Base-by-base conservation (phyloP, 2,888 invertebrate genomes). In the Calameuta filiformis region DNA sequence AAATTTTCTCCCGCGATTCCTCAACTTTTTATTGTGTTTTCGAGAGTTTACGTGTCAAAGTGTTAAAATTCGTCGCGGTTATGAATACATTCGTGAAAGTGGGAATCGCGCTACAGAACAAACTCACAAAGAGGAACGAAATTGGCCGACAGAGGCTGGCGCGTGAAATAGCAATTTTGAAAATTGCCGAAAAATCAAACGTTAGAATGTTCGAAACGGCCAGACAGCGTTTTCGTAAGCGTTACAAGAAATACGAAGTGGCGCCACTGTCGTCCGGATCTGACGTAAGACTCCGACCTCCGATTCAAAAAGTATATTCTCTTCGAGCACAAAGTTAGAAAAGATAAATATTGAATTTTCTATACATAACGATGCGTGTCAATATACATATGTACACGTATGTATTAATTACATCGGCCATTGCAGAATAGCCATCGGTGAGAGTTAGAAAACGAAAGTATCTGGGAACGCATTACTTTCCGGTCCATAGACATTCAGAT, bases 181-280 rank as follows among this genome's bases (percentile, higher is more conserved):
- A 85, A 33, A 80, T 81, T 77, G 78, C 79, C 37, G 83, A 84
- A 76, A 86, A 83, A 76, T 83, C 84, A 34, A 83, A 85, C 23
- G 78, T 83, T 11, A 82, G 84, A 71, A 85, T 85, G 83, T 77
- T 87, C 37, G 84, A 88, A 31, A 82, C 84, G 3, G 81, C 75
- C n/a, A 84, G 80, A 75, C 83, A 83, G 73, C 84, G 86, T 31
- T 87, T 88, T 75, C 81, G 84, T 69, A 81, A 79, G 12, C 85
- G 85, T 35, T 80, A 83, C 79, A 85, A 82, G 78, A 84, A 84
- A 68, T 73, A 71, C 30, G 35, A 76, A 68, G 68, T 73, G 34
- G 68, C 73, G 37, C 75, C 37, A 31, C 69, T 73, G 73, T 78
- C 76, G n/a, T 73, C 68, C 37, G 78, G 73, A 37, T 76, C 78